Evolutionary conservation across 1,140 invertebrate species (phyloP), one percentile per base, ranked within the genome.

Genomic region (Trichonephila inaurata): DNA sequence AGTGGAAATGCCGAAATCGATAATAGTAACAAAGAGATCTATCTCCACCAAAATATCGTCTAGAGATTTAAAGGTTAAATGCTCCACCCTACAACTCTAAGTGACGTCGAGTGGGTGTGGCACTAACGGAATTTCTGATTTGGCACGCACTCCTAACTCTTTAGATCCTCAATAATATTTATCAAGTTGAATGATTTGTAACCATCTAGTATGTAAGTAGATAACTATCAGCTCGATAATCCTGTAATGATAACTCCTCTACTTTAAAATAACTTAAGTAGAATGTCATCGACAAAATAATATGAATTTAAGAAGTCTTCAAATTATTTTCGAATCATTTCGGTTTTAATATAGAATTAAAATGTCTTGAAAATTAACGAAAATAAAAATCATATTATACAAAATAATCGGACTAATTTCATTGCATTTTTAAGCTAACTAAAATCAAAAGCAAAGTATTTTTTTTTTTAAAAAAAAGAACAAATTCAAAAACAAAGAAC

Each of bases 81-180:
- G 28, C 77, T 28, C 77, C 77, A 28, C 77, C 77, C 77, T 82
- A 12, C 3, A 33, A 14, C 77, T 33, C 21, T 8, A 6, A 82
- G 28, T 82, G 77, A 82, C 77, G 77, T 82, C 24, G 40, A 33
- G 28, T 33, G 77, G 77, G 77, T 82, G 77, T 82, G 77, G 77
- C 19, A 82, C 24, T 33, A 2, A 1, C 19, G 16, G 64, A 69
- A 69, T 69, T 69, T 69, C 64, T 24, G n/a, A 24, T 24, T 69
- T 24, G 64, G 64, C 64, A 69, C 64, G 64, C 64, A 69, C n/a
- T 24, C 64, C 6, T 24, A 24, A 7, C n/a, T 24, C 21, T 69
- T 69, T 62, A 62, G 12, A 10, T 21, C 64, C 7, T 24, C 21
- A 69, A 69, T 51, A 51, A 51, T 51, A 51, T 51, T 51, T 51